Base-by-base conservation (phyloP, 2,113 vertebrate genomes). In the Sebastes schlegelii region DNA sequence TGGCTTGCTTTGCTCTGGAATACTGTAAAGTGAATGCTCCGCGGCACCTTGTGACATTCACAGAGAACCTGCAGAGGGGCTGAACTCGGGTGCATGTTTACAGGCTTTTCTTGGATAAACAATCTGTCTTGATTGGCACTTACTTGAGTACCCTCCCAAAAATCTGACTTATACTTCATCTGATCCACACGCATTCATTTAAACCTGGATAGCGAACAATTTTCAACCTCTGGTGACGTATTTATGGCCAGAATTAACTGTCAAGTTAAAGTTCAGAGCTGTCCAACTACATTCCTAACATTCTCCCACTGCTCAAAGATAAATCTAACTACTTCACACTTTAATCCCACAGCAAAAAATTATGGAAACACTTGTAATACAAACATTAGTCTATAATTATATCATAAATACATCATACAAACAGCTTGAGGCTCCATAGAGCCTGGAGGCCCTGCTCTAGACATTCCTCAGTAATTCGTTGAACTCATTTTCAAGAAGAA, bases 1-100 rank as follows among this genome's bases (percentile, higher is more conserved):
- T 82, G 80, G 58, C 83, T 92, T 80, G 91, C 76, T 86, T 86
- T 76, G 82, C 91, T 94, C 94, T 92, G 90, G 90, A 90, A 63
- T 86, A 91, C 90, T 90, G 90, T 91, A 94, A 89, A 81, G 84
- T 34, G 83, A 91, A 88, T 79, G 81, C 49, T 61, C 67, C 77
- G 42, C 62, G 86, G 87, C 88, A 89, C 81, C 80, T 89, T 63
- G 72, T 90, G 87, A 90, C 90, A 79, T 55, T 52, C 55, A 17
- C 17, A 78, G 79, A 88, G 82, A 90, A 86, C 66, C 74, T 82
- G 77, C 76, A 80, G 67, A 85, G 69, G 62, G 43, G 60, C 80
- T 72, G 48, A 77, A 78, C 57, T 51, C 7, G 48, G 69, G 64
- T 73, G 45, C 63, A 58, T 79, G 82, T 89, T 94, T 82, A 80